Percentiles rank a stretch among this genome's conserved stretches.
phyloP scores from a whole-genome alignment of 2,888 invertebrate species.

The Timema podura region DNA sequence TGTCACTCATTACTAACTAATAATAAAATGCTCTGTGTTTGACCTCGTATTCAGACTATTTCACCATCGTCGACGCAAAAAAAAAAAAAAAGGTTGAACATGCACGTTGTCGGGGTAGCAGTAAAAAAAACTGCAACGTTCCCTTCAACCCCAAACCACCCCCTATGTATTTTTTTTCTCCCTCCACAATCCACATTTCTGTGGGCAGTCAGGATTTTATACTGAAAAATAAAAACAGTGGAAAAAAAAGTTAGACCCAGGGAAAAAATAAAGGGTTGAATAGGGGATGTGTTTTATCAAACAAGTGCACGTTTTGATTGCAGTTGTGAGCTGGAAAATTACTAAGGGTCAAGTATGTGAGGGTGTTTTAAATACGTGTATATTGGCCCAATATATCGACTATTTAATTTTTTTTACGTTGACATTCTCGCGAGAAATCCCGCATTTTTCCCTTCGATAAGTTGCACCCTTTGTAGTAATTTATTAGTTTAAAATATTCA shows the following conservation, averaged over 20 bases:
- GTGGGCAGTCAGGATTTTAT: conserved; percentile 17
- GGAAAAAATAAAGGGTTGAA: not conserved
- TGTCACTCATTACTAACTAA: conserved; percentile 26
- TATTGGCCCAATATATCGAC: too few relatives aligned
- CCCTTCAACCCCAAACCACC: too few relatives aligned
- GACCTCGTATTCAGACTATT: not conserved
- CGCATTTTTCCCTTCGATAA: too few relatives aligned
- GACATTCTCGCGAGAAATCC: too few relatives aligned
- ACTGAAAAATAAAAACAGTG: conserved; percentile 20
- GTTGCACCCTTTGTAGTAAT: too few relatives aligned
- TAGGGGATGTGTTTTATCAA: not conserved
- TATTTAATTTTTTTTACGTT: too few relatives aligned
- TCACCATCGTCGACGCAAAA: not conserved
- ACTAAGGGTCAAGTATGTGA: too few relatives aligned
- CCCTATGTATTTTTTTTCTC: too few relatives aligned
- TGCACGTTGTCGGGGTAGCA: not conserved
- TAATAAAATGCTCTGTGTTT: conserved; percentile 20
- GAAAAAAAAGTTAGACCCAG: not conserved
- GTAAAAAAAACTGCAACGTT: too few relatives aligned
- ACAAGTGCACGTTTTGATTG: conserved; percentile 19
- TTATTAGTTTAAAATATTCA: too few relatives aligned
- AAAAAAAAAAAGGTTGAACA: conserved; percentile 1
- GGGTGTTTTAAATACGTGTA: too few relatives aligned
- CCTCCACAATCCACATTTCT: conserved; percentile 19
- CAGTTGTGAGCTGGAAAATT: conserved; percentile 19